These are phyloP conservation scores for Papilio dardanus DNA, from an alignment of 1,140 invertebrate genomes.

Conservation along the genomic window DNA sequence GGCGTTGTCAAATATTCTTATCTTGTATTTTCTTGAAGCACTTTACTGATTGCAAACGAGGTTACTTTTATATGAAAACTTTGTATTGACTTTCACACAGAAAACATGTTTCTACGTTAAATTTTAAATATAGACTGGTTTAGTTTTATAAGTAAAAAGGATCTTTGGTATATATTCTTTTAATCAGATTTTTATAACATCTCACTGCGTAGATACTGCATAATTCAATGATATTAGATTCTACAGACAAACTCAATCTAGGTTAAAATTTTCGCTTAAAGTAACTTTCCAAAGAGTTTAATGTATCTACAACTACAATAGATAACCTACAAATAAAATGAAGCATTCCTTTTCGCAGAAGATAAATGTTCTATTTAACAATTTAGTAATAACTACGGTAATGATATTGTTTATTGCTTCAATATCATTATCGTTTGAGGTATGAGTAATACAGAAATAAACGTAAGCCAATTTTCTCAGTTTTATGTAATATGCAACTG, in stretches of 20 bases:
- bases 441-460: not conserved
- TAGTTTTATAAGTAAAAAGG: not conserved
- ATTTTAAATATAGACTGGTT: not conserved
- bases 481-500: constrained; percentile 1
- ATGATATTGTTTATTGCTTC: too few species aligned
- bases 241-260: not conserved
- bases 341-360: too few species aligned
- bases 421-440: not conserved
- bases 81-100: constrained; percentile 14
- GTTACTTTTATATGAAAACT: constrained; percentile 26
- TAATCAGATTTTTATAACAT: not conserved
- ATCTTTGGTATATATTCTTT: not conserved
- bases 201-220: too few species aligned
- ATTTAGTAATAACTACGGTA: too few species aligned
- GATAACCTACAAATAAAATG: not conserved
- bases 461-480: constrained; percentile 2
- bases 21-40: constrained; percentile 27
- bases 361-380: too few species aligned
- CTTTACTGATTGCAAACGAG: constrained; percentile 23
- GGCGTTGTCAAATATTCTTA: constrained; percentile 15
- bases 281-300: not conserved
- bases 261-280: not conserved
- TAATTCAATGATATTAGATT: not conserved
- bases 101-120: constrained; percentile 9
- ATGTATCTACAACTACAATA: not conserved